Evolutionary conservation across 2,797 vertebrate species (phyloP).

Genomic region (Rousettus madagascariensis): DNA sequence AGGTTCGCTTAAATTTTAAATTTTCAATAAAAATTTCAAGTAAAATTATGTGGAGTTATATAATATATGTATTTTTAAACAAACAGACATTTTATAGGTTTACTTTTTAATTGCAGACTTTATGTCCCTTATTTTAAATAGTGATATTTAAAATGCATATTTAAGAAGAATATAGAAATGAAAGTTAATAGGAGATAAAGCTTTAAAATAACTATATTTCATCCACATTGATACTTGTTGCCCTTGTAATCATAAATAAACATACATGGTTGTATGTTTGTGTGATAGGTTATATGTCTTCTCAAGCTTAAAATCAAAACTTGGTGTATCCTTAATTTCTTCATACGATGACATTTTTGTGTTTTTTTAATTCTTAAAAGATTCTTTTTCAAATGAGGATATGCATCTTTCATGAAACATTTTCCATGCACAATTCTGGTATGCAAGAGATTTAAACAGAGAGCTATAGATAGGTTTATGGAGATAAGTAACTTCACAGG

Average conservation of each 20-base stretch:
- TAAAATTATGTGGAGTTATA: background rate
- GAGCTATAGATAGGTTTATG: constrained; percentile 91
- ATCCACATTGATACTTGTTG: background rate
- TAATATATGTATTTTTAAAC: background rate
- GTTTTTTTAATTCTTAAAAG: background rate
- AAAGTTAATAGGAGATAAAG: background rate
- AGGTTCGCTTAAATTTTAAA: background rate
- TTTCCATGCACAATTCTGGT: constrained; percentile 49
- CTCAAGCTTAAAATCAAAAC: constrained; percentile 17
- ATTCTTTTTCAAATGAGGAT: constrained; percentile 4
- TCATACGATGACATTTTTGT: background rate
- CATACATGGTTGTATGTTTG: background rate
- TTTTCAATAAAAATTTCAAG: background rate
- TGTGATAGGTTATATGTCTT: background rate
- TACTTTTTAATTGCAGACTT: background rate
- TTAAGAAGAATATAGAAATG: background rate
- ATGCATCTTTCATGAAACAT: constrained; percentile 8
- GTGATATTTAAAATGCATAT: background rate
- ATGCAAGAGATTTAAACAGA: constrained; percentile 83
- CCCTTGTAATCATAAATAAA: constrained; percentile 10
- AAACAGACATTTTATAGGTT: background rate
- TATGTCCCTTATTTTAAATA: background rate
- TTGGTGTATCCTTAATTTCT: background rate
- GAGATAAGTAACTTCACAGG: constrained; percentile 92
- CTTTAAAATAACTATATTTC: background rate